Evolutionary conservation across 53 echinoderm and acorn worm genomes (phyloP).

Genomic region (Echinometra lucunter): DNA sequence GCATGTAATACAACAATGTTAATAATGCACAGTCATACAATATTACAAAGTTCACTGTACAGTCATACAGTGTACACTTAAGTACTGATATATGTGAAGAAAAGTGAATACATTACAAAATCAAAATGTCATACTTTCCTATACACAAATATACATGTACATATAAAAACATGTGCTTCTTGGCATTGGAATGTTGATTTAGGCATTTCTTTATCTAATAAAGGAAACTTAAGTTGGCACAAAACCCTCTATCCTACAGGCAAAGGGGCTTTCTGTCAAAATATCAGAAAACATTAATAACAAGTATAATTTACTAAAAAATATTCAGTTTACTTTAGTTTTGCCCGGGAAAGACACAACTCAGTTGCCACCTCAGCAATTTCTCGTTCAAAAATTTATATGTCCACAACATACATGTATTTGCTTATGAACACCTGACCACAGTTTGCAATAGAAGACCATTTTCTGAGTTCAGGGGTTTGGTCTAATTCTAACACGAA

Average conservation of each 20-base stretch:
- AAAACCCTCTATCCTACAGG: too few relatives aligned
- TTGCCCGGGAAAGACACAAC: too few relatives aligned
- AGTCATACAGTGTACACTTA: background rate
- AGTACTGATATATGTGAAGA: slow-evolving; percentile 17
- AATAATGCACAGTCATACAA: background rate
- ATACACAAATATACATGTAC: background rate
- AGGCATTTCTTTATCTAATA: background rate
- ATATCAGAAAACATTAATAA: too few relatives aligned
- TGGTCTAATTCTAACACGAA: too few relatives aligned
- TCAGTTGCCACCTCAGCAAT: background rate
- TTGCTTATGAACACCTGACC: too few relatives aligned
- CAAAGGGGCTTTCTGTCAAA: too few relatives aligned
- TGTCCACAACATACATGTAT: too few relatives aligned
- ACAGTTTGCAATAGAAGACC: too few relatives aligned
- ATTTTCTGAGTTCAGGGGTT: too few relatives aligned
- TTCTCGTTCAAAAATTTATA: background rate
- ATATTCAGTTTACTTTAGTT: background rate
- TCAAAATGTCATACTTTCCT: background rate
- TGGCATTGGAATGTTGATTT: background rate
- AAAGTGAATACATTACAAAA: background rate
- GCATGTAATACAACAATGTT: background rate
- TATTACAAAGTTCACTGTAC: background rate
- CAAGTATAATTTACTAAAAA: background rate
- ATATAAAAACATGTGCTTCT: background rate
- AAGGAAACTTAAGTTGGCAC: too few relatives aligned